phyloP scores from a whole-genome alignment of 64 coral and sea anemone species.

The Montipora cactus region DNA sequence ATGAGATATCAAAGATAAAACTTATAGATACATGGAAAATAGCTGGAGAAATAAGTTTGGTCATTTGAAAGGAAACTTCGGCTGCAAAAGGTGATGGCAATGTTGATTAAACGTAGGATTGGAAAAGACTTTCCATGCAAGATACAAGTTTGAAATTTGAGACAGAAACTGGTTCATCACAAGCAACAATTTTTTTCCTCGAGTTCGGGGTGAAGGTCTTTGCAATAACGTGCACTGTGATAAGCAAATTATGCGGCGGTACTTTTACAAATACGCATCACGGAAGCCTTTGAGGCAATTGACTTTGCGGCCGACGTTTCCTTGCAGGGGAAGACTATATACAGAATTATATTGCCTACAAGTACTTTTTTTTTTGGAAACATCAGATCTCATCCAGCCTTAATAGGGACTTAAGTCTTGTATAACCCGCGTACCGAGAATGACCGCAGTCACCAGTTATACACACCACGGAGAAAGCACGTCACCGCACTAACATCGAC shows the following conservation, averaged over 20 bases:
- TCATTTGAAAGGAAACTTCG: slow-evolving; percentile 26
- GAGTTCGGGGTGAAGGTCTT: too few relatives aligned
- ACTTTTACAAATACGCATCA: neutral
- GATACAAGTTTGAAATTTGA: too few relatives aligned
- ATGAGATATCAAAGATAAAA: slow-evolving; percentile 25
- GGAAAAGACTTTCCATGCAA: neutral
- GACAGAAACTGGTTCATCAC: too few relatives aligned
- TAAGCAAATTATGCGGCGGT: too few relatives aligned
- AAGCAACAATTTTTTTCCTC: too few relatives aligned
- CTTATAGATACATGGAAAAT: slow-evolving; percentile 41
- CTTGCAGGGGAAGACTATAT: slow-evolving; percentile 24
- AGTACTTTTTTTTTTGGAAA: neutral
- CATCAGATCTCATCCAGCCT: neutral
- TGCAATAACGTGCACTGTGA: too few relatives aligned
- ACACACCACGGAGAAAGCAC: neutral
- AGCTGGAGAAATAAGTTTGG: slow-evolving; percentile 19
- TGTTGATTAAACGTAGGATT: neutral
- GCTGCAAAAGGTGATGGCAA: neutral
- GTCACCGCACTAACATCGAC: neutral
- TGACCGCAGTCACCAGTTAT: neutral
- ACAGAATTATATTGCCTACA: slow-evolving; percentile 37
- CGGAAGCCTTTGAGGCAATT: neutral
- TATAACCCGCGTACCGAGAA: neutral
- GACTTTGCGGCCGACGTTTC: slow-evolving; percentile 5
- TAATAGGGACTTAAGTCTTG: neutral